Evolutionary conservation across 2,113 vertebrate genomes (phyloP).

Genomic region (Malurus elegans): DNA sequence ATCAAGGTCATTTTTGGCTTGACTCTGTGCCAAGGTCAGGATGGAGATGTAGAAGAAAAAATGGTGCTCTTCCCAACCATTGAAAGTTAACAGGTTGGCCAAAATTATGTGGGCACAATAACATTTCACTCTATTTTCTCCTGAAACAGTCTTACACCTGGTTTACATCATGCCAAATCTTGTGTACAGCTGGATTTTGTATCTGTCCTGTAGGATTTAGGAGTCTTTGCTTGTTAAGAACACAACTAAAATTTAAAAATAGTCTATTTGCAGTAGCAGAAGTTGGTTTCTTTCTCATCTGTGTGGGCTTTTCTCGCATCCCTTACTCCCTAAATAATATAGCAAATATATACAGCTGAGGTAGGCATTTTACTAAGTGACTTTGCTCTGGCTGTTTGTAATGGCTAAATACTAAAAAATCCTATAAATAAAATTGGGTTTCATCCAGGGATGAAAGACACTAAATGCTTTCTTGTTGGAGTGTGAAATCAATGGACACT

Average conservation of each 20-base stretch:
- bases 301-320: neutral
- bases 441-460: neutral
- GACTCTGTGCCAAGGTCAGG: neutral
- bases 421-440: slow-evolving; percentile 1
- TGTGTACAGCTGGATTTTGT: neutral
- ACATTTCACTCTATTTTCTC: fast-evolving
- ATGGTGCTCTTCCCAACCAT: neutral
- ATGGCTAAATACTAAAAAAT: neutral
- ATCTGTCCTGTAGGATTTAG: neutral
- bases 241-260: neutral
- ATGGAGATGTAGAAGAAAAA: neutral
- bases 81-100: neutral
- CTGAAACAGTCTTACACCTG: neutral
- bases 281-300: neutral
- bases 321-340: neutral
- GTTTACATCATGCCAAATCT: neutral
- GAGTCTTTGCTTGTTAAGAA: neutral
- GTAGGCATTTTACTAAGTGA: neutral
- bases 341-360: neutral
- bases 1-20: neutral
- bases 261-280: neutral
- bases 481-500: slow-evolving; percentile 40
- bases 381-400: neutral
- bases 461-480: slow-evolving; percentile 23
- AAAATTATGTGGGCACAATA: neutral